Base-by-base conservation (phyloP, 2,113 vertebrate genomes). In the Silurus meridionalis region DNA sequence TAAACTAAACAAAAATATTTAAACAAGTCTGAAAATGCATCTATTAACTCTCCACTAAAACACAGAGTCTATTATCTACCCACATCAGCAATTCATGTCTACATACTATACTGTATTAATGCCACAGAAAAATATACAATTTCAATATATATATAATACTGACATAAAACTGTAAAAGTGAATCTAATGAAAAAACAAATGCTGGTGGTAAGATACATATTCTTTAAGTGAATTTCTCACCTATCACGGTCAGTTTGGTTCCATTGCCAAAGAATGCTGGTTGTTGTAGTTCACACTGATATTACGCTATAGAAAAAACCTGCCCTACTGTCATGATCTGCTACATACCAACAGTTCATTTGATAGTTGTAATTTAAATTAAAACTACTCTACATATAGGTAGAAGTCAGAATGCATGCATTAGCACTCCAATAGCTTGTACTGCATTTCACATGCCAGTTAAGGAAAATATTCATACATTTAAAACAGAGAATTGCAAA, bases 201-300 rank as follows among this genome's bases (percentile, higher is more conserved):
- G 10, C 28, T 80, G n/a, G 9, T 3, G 37, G 37, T 37, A 53
- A 53, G 7, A 0, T 28, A 67, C n/a, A 37, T 66, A n/a, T 71
- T 52, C 69, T 58, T 17, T 55, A 28, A 82, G 6, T 60, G 25
- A 66, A 21, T 80, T 84, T 91, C 90, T 91, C 88, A 92, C 91
- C 93, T 86, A 91, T 71, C 17, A 97, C 94, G 0, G 93, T 95
- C 55, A 97, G 92, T 88, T 93, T 95, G 85, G 95, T 97, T 53
- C 96, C 96, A 7, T 4, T 23, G 21, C 96, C 96, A 3, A 97
- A 97, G 87, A 75, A 83, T 6, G 93, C 90, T 15, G 67, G 0
- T 94, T 21, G 4, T 91, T 92, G 87, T 91, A 91, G 86, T 88
- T 92, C 96, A 97, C 97, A 93, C 60, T 91, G 89, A 90, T 87